Percentiles rank a stretch among this genome's conserved stretches.
These are phyloP conservation scores for Euthynnus affinis DNA, from an alignment of 2,797 vertebrate genomes.

Conservation along the genomic window DNA sequence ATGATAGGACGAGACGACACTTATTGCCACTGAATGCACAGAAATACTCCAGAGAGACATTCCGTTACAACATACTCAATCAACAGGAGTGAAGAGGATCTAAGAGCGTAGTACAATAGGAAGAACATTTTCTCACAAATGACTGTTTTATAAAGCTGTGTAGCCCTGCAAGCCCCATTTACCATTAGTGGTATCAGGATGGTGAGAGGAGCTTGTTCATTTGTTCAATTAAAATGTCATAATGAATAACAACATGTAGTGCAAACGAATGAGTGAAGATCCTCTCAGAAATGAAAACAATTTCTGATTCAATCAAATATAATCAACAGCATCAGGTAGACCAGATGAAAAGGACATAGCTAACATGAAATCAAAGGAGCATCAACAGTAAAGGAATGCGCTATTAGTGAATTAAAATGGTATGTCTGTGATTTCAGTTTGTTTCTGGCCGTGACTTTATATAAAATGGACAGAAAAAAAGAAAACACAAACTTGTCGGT, in stretches of 20 bases:
- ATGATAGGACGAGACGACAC: constrained; percentile 14
- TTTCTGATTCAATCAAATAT: constrained; percentile 2
- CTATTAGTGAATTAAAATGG: not conserved
- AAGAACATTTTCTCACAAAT: not conserved
- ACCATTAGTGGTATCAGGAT: not conserved
- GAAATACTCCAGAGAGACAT: constrained; percentile 27
- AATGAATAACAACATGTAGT: not conserved
- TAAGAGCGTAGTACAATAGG: not conserved
- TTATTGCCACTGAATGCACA: not conserved
- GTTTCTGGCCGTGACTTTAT: too few relatives aligned
- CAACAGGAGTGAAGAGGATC: constrained; percentile 5
- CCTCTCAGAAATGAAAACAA: constrained; percentile 12
- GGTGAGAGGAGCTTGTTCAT: not conserved
- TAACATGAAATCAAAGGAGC: not conserved
- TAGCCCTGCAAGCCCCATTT: constrained; percentile 16
- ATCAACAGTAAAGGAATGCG: not conserved
- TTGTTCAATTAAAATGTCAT: constrained; percentile 7
- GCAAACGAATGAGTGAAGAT: not conserved
- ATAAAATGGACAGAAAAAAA: not conserved
- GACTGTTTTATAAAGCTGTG: not conserved
- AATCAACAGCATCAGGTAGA: not conserved
- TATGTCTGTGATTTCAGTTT: not conserved
- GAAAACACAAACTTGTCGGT: too few relatives aligned
- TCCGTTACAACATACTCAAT: constrained; percentile 12
- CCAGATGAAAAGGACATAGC: not conserved